These are phyloP conservation scores for Lithobates sylvaticus DNA, from an alignment of 2,797 vertebrate species.

Conservation along the genomic window DNA sequence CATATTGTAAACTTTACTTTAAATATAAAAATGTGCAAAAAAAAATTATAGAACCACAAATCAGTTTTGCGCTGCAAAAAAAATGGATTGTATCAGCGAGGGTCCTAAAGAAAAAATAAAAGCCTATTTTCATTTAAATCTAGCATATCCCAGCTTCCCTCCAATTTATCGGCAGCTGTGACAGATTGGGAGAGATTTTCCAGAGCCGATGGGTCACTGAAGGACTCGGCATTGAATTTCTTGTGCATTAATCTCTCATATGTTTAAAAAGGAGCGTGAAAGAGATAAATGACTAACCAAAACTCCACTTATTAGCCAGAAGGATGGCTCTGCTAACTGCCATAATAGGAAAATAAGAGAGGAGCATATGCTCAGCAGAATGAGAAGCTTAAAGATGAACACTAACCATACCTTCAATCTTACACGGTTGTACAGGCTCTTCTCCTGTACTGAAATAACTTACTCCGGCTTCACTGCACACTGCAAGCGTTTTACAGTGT, in stretches of 20 bases:
- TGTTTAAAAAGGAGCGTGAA: neutral
- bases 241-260: neutral
- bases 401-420: too few species aligned
- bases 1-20: too few species aligned
- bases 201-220: slow-evolving; percentile 6
- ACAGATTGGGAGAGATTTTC: neutral
- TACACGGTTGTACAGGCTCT: too few species aligned
- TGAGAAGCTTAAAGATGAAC: neutral
- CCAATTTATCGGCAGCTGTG: neutral
- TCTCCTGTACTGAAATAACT: too few species aligned
- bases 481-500: too few species aligned
- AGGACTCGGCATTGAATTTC: neutral
- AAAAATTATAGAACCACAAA: too few species aligned
- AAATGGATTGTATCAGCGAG: too few species aligned
- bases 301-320: too few species aligned
- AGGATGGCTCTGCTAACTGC: too few species aligned
- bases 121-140: neutral
- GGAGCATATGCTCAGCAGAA: neutral
- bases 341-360: neutral
- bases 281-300: neutral
- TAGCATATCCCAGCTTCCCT: neutral
- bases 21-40: too few species aligned
- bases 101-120: neutral
- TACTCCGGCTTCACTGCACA: too few species aligned
- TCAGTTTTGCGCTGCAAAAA: too few species aligned